Evolutionary conservation across 2,797 vertebrate genomes (phyloP).

Genomic region (Sciurus vulgaris): DNA sequence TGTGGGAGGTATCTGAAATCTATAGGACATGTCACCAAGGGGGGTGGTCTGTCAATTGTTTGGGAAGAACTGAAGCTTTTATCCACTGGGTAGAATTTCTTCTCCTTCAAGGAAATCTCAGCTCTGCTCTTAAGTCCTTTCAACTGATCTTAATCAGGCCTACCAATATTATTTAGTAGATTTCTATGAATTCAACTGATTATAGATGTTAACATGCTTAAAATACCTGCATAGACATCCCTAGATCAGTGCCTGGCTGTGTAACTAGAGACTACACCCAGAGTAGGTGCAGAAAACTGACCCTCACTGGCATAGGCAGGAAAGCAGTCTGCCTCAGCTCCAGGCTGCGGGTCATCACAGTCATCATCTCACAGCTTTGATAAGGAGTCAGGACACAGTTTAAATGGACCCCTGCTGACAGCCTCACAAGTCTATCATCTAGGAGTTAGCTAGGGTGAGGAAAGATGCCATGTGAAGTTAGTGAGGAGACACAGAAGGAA

Average conservation of each 20-base stretch:
- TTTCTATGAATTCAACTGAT: neutral
- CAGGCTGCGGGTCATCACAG: neutral
- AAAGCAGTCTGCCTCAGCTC: neutral
- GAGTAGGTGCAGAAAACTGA: neutral
- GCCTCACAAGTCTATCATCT: neutral
- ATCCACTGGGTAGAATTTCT: neutral
- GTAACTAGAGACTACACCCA: neutral
- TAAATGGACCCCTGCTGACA: neutral
- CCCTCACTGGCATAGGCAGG: neutral
- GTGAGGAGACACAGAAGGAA: neutral
- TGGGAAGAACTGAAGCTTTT: neutral
- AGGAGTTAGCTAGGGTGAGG: neutral
- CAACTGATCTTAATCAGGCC: neutral
- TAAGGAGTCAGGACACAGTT: neutral
- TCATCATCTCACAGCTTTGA: neutral
- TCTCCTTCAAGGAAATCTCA: neutral
- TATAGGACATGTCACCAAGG: neutral
- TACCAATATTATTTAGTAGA: neutral
- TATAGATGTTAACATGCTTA: neutral
- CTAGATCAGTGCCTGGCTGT: neutral
- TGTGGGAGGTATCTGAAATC: neutral
- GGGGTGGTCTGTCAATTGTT: neutral
- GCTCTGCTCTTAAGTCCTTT: neutral
- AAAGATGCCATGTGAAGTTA: neutral
- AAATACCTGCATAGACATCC: neutral